phyloP scores from a whole-genome alignment of 2,113 vertebrate species.

The Coracopsis vasa region DNA sequence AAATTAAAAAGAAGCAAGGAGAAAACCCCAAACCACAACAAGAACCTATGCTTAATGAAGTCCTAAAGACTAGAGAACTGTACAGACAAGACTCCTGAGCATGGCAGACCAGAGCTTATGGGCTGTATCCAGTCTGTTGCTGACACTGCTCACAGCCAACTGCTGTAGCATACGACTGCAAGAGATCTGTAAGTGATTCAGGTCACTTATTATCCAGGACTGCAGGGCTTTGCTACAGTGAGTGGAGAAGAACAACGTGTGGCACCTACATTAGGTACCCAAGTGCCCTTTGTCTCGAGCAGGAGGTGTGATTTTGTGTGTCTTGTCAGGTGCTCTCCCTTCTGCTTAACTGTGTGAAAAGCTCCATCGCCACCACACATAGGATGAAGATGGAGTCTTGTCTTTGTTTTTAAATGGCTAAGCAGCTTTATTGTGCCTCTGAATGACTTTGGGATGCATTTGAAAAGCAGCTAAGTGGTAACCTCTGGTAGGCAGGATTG shows the following conservation, averaged over 20 bases:
- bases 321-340: not conserved
- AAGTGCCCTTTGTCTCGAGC: not conserved
- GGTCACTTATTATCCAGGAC: not conserved
- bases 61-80: not conserved
- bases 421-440: not conserved
- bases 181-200: not conserved
- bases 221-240: not conserved
- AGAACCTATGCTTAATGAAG: not conserved
- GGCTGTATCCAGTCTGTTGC: not conserved
- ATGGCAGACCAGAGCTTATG: not conserved
- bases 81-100: constrained; percentile 8
- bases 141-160: not conserved
- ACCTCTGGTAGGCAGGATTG: not conserved
- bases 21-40: constrained; percentile 27
- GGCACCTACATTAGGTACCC: not conserved
- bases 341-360: not conserved
- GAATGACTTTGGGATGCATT: not conserved
- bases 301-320: not conserved
- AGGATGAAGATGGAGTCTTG: not conserved
- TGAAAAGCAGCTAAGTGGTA: not conserved
- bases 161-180: not conserved
- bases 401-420: not conserved
- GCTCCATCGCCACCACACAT: not conserved
- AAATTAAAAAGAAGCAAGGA: constrained; percentile 38
- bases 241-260: not conserved